Evolutionary conservation across 2,113 vertebrate genomes (phyloP), one percentile per base, ranked within the genome.

Genomic region (Pontoporia blainvillei): DNA sequence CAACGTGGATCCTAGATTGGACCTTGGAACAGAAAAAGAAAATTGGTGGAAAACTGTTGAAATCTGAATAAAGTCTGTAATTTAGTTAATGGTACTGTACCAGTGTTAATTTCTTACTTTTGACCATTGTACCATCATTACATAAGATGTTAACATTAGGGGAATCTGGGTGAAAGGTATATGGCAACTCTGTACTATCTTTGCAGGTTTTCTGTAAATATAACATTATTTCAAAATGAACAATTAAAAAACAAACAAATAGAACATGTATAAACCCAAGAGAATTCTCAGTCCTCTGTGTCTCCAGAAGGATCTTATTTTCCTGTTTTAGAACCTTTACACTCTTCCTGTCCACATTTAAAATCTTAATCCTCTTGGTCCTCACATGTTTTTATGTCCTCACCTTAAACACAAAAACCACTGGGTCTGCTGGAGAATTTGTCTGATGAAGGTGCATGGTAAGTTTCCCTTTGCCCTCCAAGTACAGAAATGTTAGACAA

Each of bases 161-260:
- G n/a, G 62, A 41, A 73, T 6, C 61, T 86, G 34, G 27, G 61
- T 27, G n/a, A 78, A 91, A 3, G 4, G 9, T 25, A 29, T 64
- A 13, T 13, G 49, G 57, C 41, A 61, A 71, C 12, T 95, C n/a
- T 25, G 17, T 83, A 27, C 18, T 66, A 20, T 27, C 62, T 91
- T 82, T 46, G 27, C n/a, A 94, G 27, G 49, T 72, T 25, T 91
- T 82, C 61, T 79, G 5, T n/a, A 64, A 86, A 31, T 71, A 36
- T 46, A 87, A 72, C 90, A 52, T 82, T 83, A 79, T 94, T 84
- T 90, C 52, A 69, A 62, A 85, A 85, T 79, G 62, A 85, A 89
- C 76, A 41, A 5, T 8, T 83, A 6, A 89, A 61, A 87, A 46
- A 59, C 13, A 64, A 39, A 59, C 20, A 71, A 41, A 13, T 5